A percentile compares a stretch with the other conserved stretches of the same genome.
These are phyloP conservation scores for Seriola dumerili DNA, from an alignment of 2,113 vertebrate genomes.

Conservation along the genomic window DNA sequence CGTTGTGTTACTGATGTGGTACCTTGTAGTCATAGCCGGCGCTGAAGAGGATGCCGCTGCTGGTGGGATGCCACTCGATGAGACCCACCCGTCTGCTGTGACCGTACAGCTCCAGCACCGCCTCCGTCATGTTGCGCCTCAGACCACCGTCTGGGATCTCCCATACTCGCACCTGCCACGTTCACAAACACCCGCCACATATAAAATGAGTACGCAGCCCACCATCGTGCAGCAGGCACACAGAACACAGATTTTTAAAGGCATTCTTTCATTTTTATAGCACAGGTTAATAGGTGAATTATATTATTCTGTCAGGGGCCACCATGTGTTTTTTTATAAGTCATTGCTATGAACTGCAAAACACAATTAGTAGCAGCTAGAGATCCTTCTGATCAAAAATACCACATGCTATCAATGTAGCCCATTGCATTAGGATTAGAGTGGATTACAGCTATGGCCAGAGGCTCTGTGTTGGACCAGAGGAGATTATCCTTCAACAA, in stretches of 20 bases:
- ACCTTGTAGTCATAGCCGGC: constrained; percentile 99
- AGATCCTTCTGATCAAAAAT: constrained; percentile 60
- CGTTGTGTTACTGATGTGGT: not conserved
- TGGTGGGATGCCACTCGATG: constrained; percentile 97
- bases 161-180: constrained; percentile 93
- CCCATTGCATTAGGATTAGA: constrained; percentile 74
- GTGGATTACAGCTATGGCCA: constrained; percentile 72
- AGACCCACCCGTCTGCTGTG: constrained; percentile 97
- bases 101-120: constrained; percentile 93
- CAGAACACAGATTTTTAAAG: not conserved
- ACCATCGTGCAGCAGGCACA: not conserved
- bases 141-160: constrained; percentile 95
- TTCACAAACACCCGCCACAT: constrained; percentile 11
- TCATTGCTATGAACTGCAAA: not conserved
- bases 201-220: not conserved
- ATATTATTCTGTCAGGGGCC: not conserved
- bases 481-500: constrained; percentile 75
- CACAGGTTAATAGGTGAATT: not conserved
- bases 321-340: not conserved
- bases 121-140: constrained; percentile 93
- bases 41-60: constrained; percentile 96
- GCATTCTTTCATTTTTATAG: too few relatives aligned
- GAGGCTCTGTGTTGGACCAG: constrained; percentile 54
- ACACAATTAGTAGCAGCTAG: constrained; percentile 1
- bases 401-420: constrained; percentile 60